Evolutionary conservation across 1,140 invertebrate species (phyloP), one percentile per base, ranked within the genome.

Genomic region (Papilio polytes): DNA sequence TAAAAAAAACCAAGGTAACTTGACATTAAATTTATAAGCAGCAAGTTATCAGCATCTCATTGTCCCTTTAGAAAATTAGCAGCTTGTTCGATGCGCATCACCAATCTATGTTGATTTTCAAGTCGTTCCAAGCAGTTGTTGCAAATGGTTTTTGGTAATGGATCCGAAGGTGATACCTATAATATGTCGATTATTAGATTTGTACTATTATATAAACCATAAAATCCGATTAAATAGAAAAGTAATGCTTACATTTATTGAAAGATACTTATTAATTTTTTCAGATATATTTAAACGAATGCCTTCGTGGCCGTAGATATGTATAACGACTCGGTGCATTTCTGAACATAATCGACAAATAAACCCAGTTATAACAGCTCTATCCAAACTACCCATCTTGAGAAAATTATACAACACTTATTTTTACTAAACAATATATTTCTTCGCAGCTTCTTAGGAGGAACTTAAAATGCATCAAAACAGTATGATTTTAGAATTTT

Each of bases 311-410:
- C 97, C 97, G 92, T 97, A 97, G 89, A 97, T 97, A 90, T 97
- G 97, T 84, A 97, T 96, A 76, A 97, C 97, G 87, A 97, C 97
- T 90, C 96, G 96, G 91, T 97, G 97, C 97, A 97, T 97, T 96
- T 97, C 97, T 72, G 97, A 97, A 94, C 97, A 97, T 48, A 97
- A 96, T 91, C 97, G 96, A 94, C 97, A 97, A 89, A 97, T 97
- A 94, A 97, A 97, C 84, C 97, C 97, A 44, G 97, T 97, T 84
- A 97, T 96, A 85, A 97, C 96, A 80, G 96, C 97, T 95, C 96
- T 97, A 87, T 97, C 97, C 82, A 97, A 96, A 87, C 97, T 97
- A 76, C 97, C 97, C 97, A 97, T 97, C 72, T 20, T 88, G 26
- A 31, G 12, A 70, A 15, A 70, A 63, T 63, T 26, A 26, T 63